These are phyloP conservation scores for Lepidurus packardi DNA, from an alignment of 1,140 invertebrate species.

Conservation along the genomic window DNA sequence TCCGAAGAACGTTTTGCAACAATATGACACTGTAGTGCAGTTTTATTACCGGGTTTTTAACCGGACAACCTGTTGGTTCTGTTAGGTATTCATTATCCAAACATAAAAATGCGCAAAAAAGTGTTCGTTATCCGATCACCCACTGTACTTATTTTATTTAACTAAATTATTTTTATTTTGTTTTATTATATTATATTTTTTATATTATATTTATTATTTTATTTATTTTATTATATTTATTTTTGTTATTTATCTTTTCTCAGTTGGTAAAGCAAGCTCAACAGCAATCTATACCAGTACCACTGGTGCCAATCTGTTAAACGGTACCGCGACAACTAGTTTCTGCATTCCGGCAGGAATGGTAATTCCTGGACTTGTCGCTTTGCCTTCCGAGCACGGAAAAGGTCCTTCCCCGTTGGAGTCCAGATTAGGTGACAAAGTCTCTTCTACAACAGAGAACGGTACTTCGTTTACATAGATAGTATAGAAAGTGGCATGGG, in stretches of 20 bases:
- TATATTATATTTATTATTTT: not conserved
- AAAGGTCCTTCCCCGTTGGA: not conserved
- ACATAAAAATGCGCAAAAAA: too few species aligned
- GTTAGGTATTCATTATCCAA: too few species aligned
- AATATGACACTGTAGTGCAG: too few species aligned
- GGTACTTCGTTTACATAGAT: not conserved
- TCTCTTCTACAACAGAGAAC: not conserved
- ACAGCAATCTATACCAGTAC: not conserved
- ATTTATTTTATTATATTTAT: not conserved
- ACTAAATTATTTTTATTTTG: too few species aligned
- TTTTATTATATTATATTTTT: not conserved
- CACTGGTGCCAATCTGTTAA: constrained; percentile 24
- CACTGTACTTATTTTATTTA: too few species aligned
- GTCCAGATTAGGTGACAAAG: not conserved
- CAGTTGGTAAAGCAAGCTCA: not conserved
- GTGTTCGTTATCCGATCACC: too few species aligned
- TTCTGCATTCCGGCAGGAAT: constrained; percentile 33
- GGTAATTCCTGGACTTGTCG: constrained; percentile 32
- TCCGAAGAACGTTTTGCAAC: too few species aligned
- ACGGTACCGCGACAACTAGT: constrained; percentile 10
- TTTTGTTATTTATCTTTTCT: not conserved
- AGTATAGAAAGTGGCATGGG: not conserved
- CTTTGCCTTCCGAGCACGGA: constrained; percentile 26
- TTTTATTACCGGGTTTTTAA: too few species aligned
- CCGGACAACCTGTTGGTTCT: too few species aligned